Evolutionary conservation across 92 coral and sea anemone genomes (phyloP).

Genomic region (Zoanthus sansibaricus): DNA sequence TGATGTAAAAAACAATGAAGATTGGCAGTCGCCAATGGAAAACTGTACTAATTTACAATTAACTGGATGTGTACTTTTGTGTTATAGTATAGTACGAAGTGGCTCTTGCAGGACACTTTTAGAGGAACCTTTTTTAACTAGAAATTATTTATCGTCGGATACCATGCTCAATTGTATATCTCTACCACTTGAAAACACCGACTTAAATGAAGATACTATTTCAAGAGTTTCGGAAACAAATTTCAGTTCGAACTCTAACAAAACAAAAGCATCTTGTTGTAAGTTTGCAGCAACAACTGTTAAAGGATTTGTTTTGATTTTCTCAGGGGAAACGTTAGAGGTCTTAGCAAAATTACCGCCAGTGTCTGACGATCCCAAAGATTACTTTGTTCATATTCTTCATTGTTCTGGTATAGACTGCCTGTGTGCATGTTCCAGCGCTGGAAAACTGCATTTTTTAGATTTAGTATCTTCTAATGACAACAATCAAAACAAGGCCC

Average conservation of each 20-base stretch:
- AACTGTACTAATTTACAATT: neutral
- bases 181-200: conserved; percentile 62
- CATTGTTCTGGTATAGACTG: conserved; percentile 95
- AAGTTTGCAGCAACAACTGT: conserved; percentile 68
- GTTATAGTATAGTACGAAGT: conserved; percentile 37
- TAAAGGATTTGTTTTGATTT: conserved; percentile 68
- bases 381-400: conserved; percentile 62
- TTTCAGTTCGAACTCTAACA: neutral
- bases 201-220: conserved; percentile 35
- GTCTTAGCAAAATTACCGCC: conserved; percentile 69
- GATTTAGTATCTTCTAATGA: conserved; percentile 68
- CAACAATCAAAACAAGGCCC: conserved; percentile 24
- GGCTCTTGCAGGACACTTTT: conserved; percentile 53
- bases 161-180: conserved; percentile 65
- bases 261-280: conserved; percentile 37
- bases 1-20: neutral
- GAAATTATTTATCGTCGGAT: conserved; percentile 37
- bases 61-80: conserved; percentile 38
- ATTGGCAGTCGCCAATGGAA: neutral
- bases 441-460: conserved; percentile 81
- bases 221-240: neutral
- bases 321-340: conserved; percentile 76
- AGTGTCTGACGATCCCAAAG: conserved; percentile 34
- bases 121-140: conserved; percentile 47
- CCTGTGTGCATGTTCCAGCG: conserved; percentile 79